A percentile compares a stretch with the other conserved stretches of the same genome.
These are phyloP conservation scores for Melikaiella ostensackeni DNA, from an alignment of 2,888 invertebrate species.

Conservation along the genomic window DNA sequence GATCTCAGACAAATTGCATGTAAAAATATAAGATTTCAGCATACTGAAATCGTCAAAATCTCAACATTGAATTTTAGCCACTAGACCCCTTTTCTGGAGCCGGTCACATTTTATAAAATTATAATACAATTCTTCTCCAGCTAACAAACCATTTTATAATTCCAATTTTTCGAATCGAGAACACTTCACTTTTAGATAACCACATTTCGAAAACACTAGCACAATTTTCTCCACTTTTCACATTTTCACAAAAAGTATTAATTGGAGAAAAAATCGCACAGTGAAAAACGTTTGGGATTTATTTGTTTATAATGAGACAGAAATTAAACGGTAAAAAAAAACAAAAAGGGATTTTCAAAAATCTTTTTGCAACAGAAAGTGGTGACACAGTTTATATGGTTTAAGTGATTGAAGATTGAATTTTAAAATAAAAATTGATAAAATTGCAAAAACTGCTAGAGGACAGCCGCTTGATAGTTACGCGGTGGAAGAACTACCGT, in stretches of 20 bases:
- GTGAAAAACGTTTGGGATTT: background rate
- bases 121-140: background rate
- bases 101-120: too few relatives aligned
- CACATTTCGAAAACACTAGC: background rate
- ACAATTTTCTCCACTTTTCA: conserved; percentile 16
- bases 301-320: background rate
- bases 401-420: background rate
- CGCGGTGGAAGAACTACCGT: conserved; percentile 33
- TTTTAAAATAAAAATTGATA: background rate
- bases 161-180: background rate
- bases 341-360: background rate
- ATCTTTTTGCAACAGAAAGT: background rate
- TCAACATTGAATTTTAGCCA: too few relatives aligned
- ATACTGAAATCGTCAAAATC: too few relatives aligned
- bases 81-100: too few relatives aligned
- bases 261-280: background rate
- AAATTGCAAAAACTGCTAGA: background rate
- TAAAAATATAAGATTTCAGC: too few relatives aligned
- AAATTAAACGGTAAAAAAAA: background rate
- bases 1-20: too few relatives aligned
- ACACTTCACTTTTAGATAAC: conserved; percentile 1
- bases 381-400: background rate
- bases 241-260: background rate
- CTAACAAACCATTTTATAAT: conserved; percentile 28
- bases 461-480: conserved; percentile 12